phyloP scores from a whole-genome alignment of 1,140 invertebrate species.

The Centruroides sculpturatus region DNA sequence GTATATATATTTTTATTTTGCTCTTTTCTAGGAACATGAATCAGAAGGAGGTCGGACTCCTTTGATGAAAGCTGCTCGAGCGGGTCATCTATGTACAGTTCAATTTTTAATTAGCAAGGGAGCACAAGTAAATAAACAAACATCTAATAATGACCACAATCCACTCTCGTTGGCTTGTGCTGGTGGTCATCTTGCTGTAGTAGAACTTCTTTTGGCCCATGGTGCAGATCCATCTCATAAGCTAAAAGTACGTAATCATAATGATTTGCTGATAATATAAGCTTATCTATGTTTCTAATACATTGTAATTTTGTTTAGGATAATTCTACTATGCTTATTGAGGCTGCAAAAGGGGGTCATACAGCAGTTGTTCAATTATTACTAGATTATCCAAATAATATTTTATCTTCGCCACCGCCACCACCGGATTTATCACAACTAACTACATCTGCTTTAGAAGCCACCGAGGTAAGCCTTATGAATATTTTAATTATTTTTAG shows the following conservation, averaged over 20 bases:
- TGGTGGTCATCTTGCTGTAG: conserved; percentile 82
- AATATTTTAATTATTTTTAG: too few species aligned
- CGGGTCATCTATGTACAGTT: conserved; percentile 96
- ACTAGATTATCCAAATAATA: conserved; percentile 81
- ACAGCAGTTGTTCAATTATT: conserved; percentile 86
- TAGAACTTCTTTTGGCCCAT: conserved; percentile 74
- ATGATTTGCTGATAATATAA: background rate
- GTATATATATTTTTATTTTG: background rate
- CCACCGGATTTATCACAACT: conserved; percentile 28
- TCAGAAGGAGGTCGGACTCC: conserved; percentile 90
- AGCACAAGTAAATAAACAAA: conserved; percentile 83
- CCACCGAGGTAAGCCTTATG: background rate
- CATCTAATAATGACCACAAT: conserved; percentile 96
- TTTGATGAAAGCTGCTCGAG: conserved; percentile 96
- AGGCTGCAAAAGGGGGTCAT: conserved; percentile 94
- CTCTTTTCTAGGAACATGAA: conserved; percentile 54
- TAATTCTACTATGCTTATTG: conserved; percentile 96
- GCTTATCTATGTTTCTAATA: too few species aligned
- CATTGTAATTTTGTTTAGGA: conserved; percentile 41
- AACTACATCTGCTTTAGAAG: conserved; percentile 12
- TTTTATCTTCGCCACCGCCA: conserved; percentile 38
- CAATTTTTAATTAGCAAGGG: conserved; percentile 87
- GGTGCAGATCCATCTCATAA: conserved; percentile 91
- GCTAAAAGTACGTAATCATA: conserved; percentile 49
- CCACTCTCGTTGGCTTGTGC: conserved; percentile 93